A percentile compares a stretch with the other conserved stretches of the same genome.
phyloP scores from a whole-genome alignment of 2,113 vertebrate genomes.

The Romanogobio albipinnatus region DNA sequence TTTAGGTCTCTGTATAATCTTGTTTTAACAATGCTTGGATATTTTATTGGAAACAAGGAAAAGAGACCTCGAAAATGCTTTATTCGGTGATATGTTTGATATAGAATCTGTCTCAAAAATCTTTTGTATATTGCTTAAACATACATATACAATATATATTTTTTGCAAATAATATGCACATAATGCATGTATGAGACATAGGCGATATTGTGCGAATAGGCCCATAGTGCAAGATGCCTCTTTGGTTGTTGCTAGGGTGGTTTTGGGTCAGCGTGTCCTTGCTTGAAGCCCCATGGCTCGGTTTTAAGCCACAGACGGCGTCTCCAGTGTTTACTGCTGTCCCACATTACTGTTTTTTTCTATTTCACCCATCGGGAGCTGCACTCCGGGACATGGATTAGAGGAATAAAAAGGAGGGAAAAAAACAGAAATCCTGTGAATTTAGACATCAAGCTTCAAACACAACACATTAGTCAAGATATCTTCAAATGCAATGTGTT shows the following conservation, averaged over 20 bases:
- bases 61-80: not conserved
- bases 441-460: slow-evolving; percentile 31
- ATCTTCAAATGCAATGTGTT: slow-evolving; percentile 34
- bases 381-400: slow-evolving; percentile 55
- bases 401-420: slow-evolving; percentile 25
- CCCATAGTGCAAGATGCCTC: not conserved
- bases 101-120: not conserved
- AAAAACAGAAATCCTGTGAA: slow-evolving; percentile 30
- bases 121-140: not conserved
- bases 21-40: not conserved
- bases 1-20: not conserved
- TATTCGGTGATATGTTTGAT: not conserved
- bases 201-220: not conserved
- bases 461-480: slow-evolving; percentile 27
- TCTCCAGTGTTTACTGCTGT: slow-evolving; percentile 41
- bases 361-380: slow-evolving; percentile 34
- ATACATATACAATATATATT: not conserved
- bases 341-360: slow-evolving; percentile 33
- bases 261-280: slow-evolving; percentile 47
- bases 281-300: slow-evolving; percentile 39
- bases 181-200: not conserved
- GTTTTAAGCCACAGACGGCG: slow-evolving; percentile 41
- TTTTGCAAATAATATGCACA: not conserved
- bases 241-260: not conserved
- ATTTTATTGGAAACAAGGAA: not conserved